phyloP scores from a whole-genome alignment of 2,888 invertebrate species.

The Amblyteles armatorius region DNA sequence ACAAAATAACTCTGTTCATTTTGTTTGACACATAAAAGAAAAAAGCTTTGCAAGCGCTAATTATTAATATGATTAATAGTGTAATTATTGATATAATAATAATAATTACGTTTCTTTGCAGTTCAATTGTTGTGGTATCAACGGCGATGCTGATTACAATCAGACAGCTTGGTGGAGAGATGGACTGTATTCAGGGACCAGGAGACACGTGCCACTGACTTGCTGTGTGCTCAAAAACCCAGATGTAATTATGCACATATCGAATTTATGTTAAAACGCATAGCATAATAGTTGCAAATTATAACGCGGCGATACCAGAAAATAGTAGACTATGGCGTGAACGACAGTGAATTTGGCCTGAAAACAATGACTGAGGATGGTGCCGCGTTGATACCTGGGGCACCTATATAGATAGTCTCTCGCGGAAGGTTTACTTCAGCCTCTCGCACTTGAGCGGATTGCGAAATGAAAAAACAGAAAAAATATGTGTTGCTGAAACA shows the following conservation, averaged over 20 bases:
- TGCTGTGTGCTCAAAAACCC: conserved; percentile 82
- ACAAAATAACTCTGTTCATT: no score
- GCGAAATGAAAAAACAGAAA: background rate
- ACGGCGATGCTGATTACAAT: conserved; percentile 83
- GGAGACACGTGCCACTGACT: conserved; percentile 81
- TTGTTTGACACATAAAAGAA: no score
- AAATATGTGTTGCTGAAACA: background rate
- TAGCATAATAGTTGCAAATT: background rate
- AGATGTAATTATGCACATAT: conserved; percentile 74
- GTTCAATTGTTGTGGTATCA: conserved; percentile 85
- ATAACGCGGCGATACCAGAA: background rate
- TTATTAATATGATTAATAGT: background rate
- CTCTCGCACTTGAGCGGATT: background rate
- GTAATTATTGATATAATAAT: background rate
- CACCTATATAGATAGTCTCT: no score
- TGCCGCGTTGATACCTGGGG: no score
- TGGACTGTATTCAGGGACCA: conserved; percentile 78
- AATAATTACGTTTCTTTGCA: conserved; percentile 71
- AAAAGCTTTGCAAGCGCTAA: no score
- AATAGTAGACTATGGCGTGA: background rate
- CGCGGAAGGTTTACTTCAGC: background rate
- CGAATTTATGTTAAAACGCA: background rate
- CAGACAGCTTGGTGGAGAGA: conserved; percentile 84
- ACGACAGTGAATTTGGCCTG: background rate
- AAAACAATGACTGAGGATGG: no score